Percentiles rank a stretch among this genome's conserved stretches.
Conservation (phyloP, 2,888 invertebrate genomes). For the Ptychoptera contaminata region DNA sequence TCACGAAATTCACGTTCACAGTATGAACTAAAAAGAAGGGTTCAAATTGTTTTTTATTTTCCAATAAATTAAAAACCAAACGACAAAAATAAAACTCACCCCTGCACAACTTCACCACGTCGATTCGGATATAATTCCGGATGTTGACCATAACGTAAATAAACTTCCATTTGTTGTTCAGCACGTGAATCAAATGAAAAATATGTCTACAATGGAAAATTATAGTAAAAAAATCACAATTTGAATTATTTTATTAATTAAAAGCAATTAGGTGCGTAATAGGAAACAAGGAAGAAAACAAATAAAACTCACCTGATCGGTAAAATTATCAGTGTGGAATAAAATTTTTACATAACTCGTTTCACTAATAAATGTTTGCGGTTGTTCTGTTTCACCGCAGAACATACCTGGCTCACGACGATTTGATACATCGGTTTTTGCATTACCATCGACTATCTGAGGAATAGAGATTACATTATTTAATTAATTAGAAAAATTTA, state of each 20-base stretch:
- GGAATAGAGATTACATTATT: slow-evolving; percentile 18
- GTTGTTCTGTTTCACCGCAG: slow-evolving; percentile 87
- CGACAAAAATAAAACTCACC: slow-evolving; percentile 36
- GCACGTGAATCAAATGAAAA: slow-evolving; percentile 72
- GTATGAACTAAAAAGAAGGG: slow-evolving; percentile 53
- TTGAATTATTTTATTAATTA: too few species aligned
- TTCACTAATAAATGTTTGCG: slow-evolving; percentile 88
- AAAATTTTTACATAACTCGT: slow-evolving; percentile 83
- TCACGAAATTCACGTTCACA: slow-evolving; percentile 79
- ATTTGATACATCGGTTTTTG: slow-evolving; percentile 77
- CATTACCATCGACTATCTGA: slow-evolving; percentile 82
- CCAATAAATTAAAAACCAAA: not conserved
- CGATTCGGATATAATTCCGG: slow-evolving; percentile 84
- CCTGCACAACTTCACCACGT: slow-evolving; percentile 73
- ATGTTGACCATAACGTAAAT: slow-evolving; percentile 82
- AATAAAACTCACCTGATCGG: slow-evolving; percentile 47
- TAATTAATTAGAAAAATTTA: not conserved
- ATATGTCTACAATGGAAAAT: slow-evolving; percentile 42
- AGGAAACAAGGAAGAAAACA: slow-evolving; percentile 1
- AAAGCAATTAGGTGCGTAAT: not conserved
- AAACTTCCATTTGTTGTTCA: slow-evolving; percentile 82
- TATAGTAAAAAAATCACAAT: slow-evolving; percentile 4
- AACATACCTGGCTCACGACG: slow-evolving; percentile 79
- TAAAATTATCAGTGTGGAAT: slow-evolving; percentile 85
- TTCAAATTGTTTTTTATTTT: not conserved